These are phyloP conservation scores for Luscinia megarhynchos DNA, from an alignment of 2,797 vertebrate genomes.

Conservation along the genomic window DNA sequence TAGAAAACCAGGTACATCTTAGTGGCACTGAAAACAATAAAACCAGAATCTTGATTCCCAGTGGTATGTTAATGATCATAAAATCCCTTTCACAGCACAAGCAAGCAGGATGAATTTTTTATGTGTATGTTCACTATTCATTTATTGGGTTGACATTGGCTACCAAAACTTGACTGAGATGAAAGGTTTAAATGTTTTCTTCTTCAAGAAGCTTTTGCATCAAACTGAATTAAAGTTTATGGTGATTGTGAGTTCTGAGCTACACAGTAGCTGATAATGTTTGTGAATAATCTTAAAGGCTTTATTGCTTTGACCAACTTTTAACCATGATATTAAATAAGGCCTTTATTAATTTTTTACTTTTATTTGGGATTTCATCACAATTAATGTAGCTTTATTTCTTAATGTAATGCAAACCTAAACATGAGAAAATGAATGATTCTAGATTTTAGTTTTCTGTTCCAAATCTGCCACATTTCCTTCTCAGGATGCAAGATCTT, in stretches of 20 bases:
- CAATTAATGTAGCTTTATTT: background rate
- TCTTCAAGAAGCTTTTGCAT: slow-evolving; percentile 9
- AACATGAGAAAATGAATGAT: background rate
- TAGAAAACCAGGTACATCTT: background rate
- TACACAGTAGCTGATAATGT: background rate
- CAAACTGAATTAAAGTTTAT: background rate
- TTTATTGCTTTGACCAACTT: background rate
- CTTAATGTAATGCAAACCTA: background rate
- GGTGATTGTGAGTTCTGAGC: background rate
- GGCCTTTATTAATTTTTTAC: background rate
- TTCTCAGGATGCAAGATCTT: background rate
- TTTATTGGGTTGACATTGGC: background rate
- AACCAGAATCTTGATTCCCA: background rate
- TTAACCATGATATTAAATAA: background rate
- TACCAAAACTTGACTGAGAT: background rate
- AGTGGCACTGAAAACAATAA: background rate
- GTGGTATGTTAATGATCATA: background rate
- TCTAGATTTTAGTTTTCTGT: background rate
- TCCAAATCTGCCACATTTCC: background rate
- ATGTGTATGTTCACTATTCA: background rate
- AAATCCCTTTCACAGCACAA: background rate
- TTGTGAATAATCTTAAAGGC: background rate
- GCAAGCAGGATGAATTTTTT: background rate
- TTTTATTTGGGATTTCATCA: background rate
- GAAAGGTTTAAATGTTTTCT: background rate